phyloP scores from a whole-genome alignment of 2,113 vertebrate genomes.

The Myotis lucifugus region DNA sequence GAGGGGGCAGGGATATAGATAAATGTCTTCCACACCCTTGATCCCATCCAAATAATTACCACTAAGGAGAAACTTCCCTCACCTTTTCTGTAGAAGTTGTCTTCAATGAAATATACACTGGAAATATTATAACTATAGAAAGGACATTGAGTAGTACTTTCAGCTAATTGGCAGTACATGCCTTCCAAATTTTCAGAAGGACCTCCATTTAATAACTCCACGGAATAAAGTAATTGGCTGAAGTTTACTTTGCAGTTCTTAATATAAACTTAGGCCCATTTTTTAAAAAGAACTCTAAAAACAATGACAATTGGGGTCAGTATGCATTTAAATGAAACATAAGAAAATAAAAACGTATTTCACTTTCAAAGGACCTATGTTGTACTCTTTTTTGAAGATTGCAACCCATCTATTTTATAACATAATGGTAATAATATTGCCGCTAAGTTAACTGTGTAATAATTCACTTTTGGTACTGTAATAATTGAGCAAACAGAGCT shows the following conservation, averaged over 20 bases:
- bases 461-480: slow-evolving; percentile 81
- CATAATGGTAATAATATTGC: slow-evolving; percentile 81
- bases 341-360: slow-evolving; percentile 67
- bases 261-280: slow-evolving; percentile 46
- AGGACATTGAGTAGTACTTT: not conserved
- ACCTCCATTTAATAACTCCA: slow-evolving; percentile 22
- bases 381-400: slow-evolving; percentile 77
- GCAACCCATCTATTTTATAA: slow-evolving; percentile 83
- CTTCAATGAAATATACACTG: slow-evolving; percentile 58
- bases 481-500: slow-evolving; percentile 86
- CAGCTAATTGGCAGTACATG: slow-evolving; percentile 58
- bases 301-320: slow-evolving; percentile 1
- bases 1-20: not conserved
- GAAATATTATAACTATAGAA: slow-evolving; percentile 10
- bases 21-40: not conserved
- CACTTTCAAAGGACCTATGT: slow-evolving; percentile 81
- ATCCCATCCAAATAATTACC: slow-evolving; percentile 12
- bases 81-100: not conserved
- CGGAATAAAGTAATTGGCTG: slow-evolving; percentile 65
- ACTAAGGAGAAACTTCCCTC: slow-evolving; percentile 49
- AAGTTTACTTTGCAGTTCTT: slow-evolving; percentile 72
- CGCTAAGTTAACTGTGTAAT: slow-evolving; percentile 81
- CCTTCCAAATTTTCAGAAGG: slow-evolving; percentile 61
- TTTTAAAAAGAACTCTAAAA: slow-evolving; percentile 65
- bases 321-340: slow-evolving; percentile 31